A percentile compares a stretch with the other conserved stretches of the same genome.
Conservation (phyloP, 2,113 vertebrate genomes). For the Mionectes macconnelli region DNA sequence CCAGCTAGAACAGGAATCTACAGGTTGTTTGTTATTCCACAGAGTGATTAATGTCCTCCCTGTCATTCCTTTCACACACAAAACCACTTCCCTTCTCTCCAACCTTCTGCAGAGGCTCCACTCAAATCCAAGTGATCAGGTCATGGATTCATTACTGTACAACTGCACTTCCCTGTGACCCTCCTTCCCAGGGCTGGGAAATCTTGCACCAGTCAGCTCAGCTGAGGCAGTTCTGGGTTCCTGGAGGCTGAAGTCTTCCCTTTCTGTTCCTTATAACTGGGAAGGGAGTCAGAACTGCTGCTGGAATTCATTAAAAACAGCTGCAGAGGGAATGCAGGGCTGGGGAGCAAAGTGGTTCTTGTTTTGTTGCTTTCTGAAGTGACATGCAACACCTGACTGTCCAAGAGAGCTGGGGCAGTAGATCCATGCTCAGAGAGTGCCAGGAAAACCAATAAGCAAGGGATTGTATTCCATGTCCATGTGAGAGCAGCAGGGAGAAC, state of each 20-base stretch:
- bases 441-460: not conserved
- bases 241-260: not conserved
- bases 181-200: not conserved
- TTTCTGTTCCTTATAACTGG: not conserved
- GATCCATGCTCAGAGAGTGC: not conserved
- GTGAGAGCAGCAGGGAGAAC: not conserved
- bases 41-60: not conserved
- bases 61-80: not conserved
- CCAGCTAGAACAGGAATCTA: not conserved
- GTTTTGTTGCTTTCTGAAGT: not conserved
- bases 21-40: not conserved
- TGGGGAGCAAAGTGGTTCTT: not conserved
- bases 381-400: not conserved
- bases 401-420: not conserved
- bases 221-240: not conserved
- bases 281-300: not conserved
- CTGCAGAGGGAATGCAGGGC: not conserved
- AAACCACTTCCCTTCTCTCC: not conserved
- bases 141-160: not conserved
- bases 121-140: not conserved
- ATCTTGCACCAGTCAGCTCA: not conserved
- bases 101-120: not conserved
- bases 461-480: not conserved
- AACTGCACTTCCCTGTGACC: not conserved
- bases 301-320: conserved; percentile 40